Evolutionary conservation across 37 sponge, comb jelly and placozoan species (phyloP), one percentile per base, ranked within the genome.

Genomic region (Hormiphora californensis): DNA sequence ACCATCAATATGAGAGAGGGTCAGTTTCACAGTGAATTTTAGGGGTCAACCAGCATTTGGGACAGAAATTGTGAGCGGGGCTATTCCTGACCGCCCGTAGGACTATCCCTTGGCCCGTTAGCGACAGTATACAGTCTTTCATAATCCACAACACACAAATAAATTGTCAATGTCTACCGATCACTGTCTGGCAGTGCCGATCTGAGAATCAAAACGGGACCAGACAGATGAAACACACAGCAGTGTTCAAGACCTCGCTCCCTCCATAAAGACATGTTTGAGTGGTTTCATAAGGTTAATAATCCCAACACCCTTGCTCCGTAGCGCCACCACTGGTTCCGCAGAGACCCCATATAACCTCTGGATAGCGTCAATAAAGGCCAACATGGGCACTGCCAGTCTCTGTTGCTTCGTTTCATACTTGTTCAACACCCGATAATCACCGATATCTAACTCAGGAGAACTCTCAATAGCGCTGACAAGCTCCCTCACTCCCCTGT

Each of bases 401-500:
- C 81, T 43, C 81, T 73, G 81, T 37, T 43, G 44, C 46, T 1
- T 23, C 12, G 46, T 73, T 19, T 73, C 81, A 33, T 36, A 73
- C 46, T 43, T 43, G 81, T 73, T 73, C 36, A 73, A 28, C 0
- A 41, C 46, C 15, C 23, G 0, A n/a, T 22, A n/a, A 40, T 73
- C 81, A n/a, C 81, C 81, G 4, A 73, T 9, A 0, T 7, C 4
- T 7, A 22, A 0, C 3, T 73, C 44, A 36, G 81, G 81, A 41
- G 40, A 19, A 28, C 43, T 28, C 1, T 21, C 23, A 28, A 73
- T 73, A 33, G 35, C 17, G 9, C 25, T 73, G 44, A 73, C 44
- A 1, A 73, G 44, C 46, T 73, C 28, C 81, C 43, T 43, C 17
- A 89, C 94, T 32, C 91, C 94, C 12, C 91, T 88, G 54, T 90